Evolutionary conservation across 2,797 vertebrate genomes (phyloP).

Genomic region (Hyperoplus immaculatus): DNA sequence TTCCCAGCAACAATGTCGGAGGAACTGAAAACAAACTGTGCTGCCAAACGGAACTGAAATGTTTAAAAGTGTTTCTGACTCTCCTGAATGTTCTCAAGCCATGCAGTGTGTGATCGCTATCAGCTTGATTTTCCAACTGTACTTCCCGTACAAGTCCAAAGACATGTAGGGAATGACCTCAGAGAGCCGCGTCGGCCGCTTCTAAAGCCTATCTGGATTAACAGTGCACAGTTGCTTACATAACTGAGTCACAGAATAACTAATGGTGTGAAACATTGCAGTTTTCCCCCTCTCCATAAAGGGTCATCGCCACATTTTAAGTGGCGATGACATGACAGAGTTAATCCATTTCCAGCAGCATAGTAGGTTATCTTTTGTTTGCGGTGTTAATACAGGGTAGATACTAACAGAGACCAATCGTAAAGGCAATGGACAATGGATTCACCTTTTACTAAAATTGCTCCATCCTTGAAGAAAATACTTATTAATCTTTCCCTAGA

Average conservation of each 20-base stretch:
- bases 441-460: not conserved
- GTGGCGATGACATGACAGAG: not conserved
- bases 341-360: not conserved
- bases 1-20: slow-evolving; percentile 28
- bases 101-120: not conserved
- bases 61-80: not conserved
- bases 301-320: not conserved
- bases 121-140: not conserved
- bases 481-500: not conserved
- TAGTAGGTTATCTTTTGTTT: not conserved
- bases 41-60: slow-evolving; percentile 34
- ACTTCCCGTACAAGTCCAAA: not conserved
- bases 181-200: not conserved
- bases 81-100: not conserved
- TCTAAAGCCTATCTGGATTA: slow-evolving; percentile 1
- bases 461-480: not conserved
- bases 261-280: slow-evolving; percentile 11
- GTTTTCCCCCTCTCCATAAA: not conserved
- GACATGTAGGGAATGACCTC: not conserved
- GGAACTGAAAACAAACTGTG: slow-evolving; percentile 1
- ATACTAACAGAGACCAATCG: too few species aligned
- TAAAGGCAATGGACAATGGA: not conserved
- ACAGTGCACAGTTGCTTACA: slow-evolving; percentile 9
- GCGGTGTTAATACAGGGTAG: not conserved
- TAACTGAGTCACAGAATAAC: slow-evolving; percentile 12